Percentiles rank a stretch among this genome's conserved stretches.
These are phyloP conservation scores for Zeugodacus cucurbitae DNA, from an alignment of 1,140 invertebrate species.

Conservation along the genomic window DNA sequence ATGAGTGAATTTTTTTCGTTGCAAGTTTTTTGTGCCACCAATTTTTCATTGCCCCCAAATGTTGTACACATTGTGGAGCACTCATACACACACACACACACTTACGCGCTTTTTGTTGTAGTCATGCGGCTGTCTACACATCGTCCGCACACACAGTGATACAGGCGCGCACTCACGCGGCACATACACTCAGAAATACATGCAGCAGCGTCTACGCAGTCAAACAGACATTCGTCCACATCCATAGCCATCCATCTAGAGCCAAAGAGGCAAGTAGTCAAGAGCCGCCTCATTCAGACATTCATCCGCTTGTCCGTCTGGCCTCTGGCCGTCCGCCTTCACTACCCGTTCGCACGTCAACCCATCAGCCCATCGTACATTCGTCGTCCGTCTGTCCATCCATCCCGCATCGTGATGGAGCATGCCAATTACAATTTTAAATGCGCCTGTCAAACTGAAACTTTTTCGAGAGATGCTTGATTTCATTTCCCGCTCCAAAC, in stretches of 20 bases:
- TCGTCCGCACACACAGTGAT: not conserved
- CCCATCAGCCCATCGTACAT: not conserved
- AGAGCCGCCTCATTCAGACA: not conserved
- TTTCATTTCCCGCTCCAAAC: conserved; percentile 31
- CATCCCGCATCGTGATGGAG: conserved; percentile 45
- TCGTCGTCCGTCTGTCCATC: not conserved
- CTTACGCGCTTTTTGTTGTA: not conserved
- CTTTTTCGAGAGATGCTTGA: conserved; percentile 36
- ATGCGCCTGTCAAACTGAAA: conserved; percentile 52
- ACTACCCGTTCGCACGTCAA: not conserved
- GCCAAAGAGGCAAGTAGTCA: not conserved
- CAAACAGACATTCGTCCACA: not conserved
- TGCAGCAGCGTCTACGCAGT: too few species aligned
- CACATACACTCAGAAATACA: not conserved
- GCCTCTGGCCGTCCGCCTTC: not conserved
- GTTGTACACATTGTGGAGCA: not conserved
- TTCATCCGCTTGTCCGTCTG: conserved; percentile 19
- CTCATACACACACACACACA: not conserved
- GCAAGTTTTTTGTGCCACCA: not conserved
- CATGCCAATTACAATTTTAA: conserved; percentile 60
- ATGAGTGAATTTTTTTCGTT: not conserved
- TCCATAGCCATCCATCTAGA: too few species aligned
- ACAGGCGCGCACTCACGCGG: not conserved
- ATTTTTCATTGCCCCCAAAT: not conserved
- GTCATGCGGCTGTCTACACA: not conserved